Percentiles rank a stretch among this genome's conserved stretches.
Conservation (phyloP, 2,797 vertebrate species). For the Hydrolagus colliei region DNA sequence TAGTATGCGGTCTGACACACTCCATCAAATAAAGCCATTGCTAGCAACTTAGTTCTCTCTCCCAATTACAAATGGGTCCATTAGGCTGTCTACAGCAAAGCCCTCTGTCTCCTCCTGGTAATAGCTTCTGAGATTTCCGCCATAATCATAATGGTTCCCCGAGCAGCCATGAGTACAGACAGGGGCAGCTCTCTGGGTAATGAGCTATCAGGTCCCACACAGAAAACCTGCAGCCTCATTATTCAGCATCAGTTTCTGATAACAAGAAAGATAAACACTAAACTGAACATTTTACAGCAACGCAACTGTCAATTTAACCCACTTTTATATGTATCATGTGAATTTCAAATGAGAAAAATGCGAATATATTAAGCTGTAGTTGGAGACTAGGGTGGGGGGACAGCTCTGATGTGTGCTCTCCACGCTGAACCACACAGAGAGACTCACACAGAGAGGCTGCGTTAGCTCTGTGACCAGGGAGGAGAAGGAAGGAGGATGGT, state of each 20-base stretch:
- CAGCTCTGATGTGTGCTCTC: slow-evolving; percentile 19
- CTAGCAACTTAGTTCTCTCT: slow-evolving; percentile 92
- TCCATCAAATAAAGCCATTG: slow-evolving; percentile 81
- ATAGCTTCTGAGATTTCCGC: slow-evolving; percentile 99
- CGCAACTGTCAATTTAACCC: slow-evolving; percentile 25
- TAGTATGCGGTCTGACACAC: slow-evolving; percentile 78
- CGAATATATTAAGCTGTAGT: slow-evolving; percentile 22
- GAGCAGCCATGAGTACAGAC: slow-evolving; percentile 98
- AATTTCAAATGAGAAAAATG: slow-evolving; percentile 29
- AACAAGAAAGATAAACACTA: slow-evolving; percentile 66
- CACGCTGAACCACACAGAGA: not conserved
- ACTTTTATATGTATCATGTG: slow-evolving; percentile 11
- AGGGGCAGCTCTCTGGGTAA: slow-evolving; percentile 96
- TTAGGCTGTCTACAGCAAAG: slow-evolving; percentile 97
- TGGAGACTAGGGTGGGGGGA: not conserved
- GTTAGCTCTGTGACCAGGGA: not conserved
- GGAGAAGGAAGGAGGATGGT: not conserved
- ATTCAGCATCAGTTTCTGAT: slow-evolving; percentile 66
- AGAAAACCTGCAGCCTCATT: slow-evolving; percentile 86
- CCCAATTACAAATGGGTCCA: slow-evolving; percentile 99
- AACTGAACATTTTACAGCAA: slow-evolving; percentile 58
- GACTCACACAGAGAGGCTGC: slow-evolving; percentile 18
- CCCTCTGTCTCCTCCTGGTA: slow-evolving; percentile 96
- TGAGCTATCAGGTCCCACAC: slow-evolving; percentile 92
- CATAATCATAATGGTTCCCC: slow-evolving; percentile 99